These are phyloP conservation scores for Nestor notabilis DNA, from an alignment of 2,113 vertebrate genomes.

Conservation along the genomic window DNA sequence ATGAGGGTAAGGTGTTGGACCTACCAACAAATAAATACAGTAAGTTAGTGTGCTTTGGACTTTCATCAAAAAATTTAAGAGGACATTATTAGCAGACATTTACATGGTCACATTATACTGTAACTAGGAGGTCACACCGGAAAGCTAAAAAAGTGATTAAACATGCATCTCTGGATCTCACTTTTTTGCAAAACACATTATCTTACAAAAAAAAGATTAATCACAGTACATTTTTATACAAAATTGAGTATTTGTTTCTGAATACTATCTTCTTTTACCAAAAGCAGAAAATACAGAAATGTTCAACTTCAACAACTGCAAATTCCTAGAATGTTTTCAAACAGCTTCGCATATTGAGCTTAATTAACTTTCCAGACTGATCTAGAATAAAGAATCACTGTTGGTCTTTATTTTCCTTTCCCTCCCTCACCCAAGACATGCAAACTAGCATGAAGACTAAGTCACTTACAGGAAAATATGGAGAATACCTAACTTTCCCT, in stretches of 20 bases:
- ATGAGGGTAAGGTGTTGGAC: slow-evolving; percentile 93
- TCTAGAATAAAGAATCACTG: not conserved
- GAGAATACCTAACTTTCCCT: not conserved
- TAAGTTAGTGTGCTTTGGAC: not conserved
- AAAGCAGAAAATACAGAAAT: not conserved
- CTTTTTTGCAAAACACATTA: not conserved
- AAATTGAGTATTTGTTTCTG: not conserved
- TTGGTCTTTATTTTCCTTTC: not conserved
- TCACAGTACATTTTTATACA: not conserved
- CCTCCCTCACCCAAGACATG: not conserved
- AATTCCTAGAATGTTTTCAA: not conserved
- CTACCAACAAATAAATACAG: slow-evolving; percentile 71
- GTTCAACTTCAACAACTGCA: not conserved
- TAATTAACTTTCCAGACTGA: not conserved
- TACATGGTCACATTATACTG: not conserved
- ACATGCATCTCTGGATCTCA: not conserved
- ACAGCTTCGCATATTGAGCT: not conserved
- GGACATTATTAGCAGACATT: not conserved
- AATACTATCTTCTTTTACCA: not conserved
- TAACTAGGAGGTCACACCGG: not conserved
- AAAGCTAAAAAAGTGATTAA: not conserved
- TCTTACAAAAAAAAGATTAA: not conserved
- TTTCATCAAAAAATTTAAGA: not conserved
- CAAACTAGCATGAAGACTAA: not conserved
- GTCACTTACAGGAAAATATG: not conserved